Base-by-base conservation (phyloP, 92 coral and sea anemone species). In the Porites evermanni region DNA sequence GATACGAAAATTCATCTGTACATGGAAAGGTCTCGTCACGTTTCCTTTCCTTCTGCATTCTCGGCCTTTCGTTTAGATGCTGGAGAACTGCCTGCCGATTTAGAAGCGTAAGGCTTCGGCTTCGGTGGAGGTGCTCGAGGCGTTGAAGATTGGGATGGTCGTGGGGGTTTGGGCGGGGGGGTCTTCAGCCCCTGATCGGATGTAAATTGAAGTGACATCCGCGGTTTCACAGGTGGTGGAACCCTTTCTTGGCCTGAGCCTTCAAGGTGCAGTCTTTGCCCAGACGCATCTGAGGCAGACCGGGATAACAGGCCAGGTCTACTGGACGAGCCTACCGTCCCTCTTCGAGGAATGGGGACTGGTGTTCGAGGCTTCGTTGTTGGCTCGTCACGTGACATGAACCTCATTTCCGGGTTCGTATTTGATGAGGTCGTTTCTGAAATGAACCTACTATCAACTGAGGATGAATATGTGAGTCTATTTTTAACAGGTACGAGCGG, bases 341-440 rank as follows among this genome's bases (percentile, higher is more conserved):
- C 26, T 56, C 76, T 85, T 18, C 88, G 83, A 32, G 88, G 88
- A 6, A 67, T 47, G 12, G 88, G 88, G 67, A 78, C 83, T 26
- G 88, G 88, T 58, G 78, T 29, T 50, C 88, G 83, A n/a, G 83
- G 56, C 23, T 74, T 75, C n/a, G 72, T 12, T 12, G 32, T 20
- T 77, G 82, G 16, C 52, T 72, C 72, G 12, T 67, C 88, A 50
- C 70, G 60, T 10, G 79, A 84, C 47, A 14, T 75, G 3, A 29
- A 19, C n/a, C 7, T 53, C 6, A 63, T 64, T 29, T 61, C 54
- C 71, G 19, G 14, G n/a, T 17, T 52, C 32, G 69, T 32, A 38
- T 21, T 78, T 38, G 76, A 47, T 56, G 82, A 67, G 18, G 65
- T 84, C 4, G 81, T 63, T 69, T 76, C 61, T 6, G 76, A 64